These are phyloP conservation scores for Telenomus remus DNA, from an alignment of 1,140 invertebrate genomes.

Conservation along the genomic window DNA sequence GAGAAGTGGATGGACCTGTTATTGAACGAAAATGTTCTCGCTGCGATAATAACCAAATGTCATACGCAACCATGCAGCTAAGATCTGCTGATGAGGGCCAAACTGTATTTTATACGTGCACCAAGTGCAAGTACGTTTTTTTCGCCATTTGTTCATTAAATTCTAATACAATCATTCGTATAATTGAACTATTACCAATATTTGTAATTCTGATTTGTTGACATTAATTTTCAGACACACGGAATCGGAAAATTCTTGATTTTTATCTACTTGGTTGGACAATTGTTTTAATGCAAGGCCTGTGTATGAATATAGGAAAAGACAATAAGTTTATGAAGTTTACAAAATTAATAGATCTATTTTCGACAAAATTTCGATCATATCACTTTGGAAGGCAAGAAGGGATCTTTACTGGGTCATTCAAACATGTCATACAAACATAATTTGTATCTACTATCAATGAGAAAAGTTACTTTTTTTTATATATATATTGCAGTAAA, in stretches of 20 bases:
- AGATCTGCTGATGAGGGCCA: conserved; percentile 99
- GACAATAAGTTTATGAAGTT: too few relatives aligned
- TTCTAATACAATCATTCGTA: conserved; percentile 2
- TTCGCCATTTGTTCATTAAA: neutral
- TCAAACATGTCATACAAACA: too few relatives aligned
- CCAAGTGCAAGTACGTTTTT: conserved; percentile 89
- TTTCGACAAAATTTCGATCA: too few relatives aligned
- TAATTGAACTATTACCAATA: conserved; percentile 7
- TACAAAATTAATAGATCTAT: too few relatives aligned
- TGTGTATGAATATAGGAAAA: too few relatives aligned
- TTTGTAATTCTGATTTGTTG: conserved; percentile 54
- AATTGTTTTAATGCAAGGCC: too few relatives aligned
- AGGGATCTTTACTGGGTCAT: too few relatives aligned
- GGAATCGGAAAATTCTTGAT: conserved; percentile 83
- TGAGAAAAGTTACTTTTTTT: too few relatives aligned
- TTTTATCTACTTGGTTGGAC: too few relatives aligned
- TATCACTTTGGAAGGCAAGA: too few relatives aligned
- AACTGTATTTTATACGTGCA: conserved; percentile 98
- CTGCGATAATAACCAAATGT: conserved; percentile 94
- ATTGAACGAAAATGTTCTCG: conserved; percentile 92
- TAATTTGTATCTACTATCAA: too few relatives aligned
- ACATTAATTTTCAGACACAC: conserved; percentile 78
- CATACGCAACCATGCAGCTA: conserved; percentile 94
- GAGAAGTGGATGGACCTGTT: conserved; percentile 81
- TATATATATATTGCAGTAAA: too few relatives aligned